Base-by-base conservation (phyloP, 2,888 invertebrate species). In the Andrena flavipes region DNA sequence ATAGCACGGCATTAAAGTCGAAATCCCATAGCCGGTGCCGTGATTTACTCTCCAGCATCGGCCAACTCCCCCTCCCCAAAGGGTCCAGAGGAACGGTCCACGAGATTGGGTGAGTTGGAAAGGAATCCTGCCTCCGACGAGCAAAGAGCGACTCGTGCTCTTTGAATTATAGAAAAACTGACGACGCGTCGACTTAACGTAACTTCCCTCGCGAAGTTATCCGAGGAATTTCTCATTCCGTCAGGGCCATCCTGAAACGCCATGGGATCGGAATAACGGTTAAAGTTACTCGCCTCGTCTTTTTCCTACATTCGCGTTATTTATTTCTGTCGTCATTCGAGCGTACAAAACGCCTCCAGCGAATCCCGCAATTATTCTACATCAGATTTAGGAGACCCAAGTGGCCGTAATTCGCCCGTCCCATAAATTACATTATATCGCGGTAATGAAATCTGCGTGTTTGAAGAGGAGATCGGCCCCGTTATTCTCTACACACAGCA, bases 121-220 rank as follows among this genome's bases (percentile, higher is more conserved):
- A n/a, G 51, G 33, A 23, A 33, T 33, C 49, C 49, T 49, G 56
- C 10, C 59, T 26, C 16, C 60, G 7, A 51, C 48, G 10, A 60
- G 20, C 0, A 63, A 54, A 54, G 33, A n/a, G 20, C 68, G 8
- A 49, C 20, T 23, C n/a, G 13, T 26, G 62, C 13, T 30, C 51
- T 35, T 42, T 70, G 51, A 42, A 70, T 70, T 70, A 29, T 20
- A 48, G 35, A 64, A 72, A 64, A 67, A 26, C 23, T 48, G 59
- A 30, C 48, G 8, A 30, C 48, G 65, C 16, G 16, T 59, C 59
- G 48, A 23, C 35, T 59, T 30, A 30, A 8, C 29, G 65, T 13
- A 65, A 74, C 62, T 63, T 42, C 33, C 30, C 59, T 20, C 6
- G 42, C 13, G 2, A 65, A 74, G 23, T 74, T 59, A 20, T 8